These are phyloP conservation scores for Himalopsyche phryganea DNA, from an alignment of 1,140 invertebrate genomes.

Conservation along the genomic window DNA sequence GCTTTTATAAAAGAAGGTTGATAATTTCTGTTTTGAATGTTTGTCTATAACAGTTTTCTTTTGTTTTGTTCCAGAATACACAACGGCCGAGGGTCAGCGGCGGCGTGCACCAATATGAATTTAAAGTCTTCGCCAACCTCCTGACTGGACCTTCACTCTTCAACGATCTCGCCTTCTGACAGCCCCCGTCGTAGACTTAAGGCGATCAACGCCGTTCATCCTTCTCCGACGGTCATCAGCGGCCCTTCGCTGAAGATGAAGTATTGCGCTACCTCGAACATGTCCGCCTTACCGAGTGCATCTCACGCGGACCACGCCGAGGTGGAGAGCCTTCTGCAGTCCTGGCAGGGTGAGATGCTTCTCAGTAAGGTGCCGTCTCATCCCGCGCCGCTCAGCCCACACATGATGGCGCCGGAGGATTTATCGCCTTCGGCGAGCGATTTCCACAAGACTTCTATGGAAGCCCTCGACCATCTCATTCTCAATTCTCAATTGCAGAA, in stretches of 20 bases:
- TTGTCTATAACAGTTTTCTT: constrained; percentile 7
- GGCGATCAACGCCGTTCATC: neutral
- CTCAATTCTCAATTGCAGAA: constrained; percentile 57
- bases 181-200: neutral
- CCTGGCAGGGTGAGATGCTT: constrained; percentile 55
- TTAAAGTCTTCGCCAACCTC: constrained; percentile 1
- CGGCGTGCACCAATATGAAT: neutral
- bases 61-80: constrained; percentile 4
- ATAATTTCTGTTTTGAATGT: too few species aligned
- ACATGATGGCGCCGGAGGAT: constrained; percentile 8
- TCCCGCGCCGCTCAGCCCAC: constrained; percentile 16
- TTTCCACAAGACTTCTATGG: constrained; percentile 53
- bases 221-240: neutral
- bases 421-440: constrained; percentile 40
- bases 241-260: constrained; percentile 40
- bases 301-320: constrained; percentile 36
- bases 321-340: constrained; percentile 55
- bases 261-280: constrained; percentile 44
- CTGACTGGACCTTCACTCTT: neutral
- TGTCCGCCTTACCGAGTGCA: constrained; percentile 31
- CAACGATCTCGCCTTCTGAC: neutral
- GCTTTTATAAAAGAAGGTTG: too few species aligned
- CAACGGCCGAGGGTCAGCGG: neutral
- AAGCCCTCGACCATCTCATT: constrained; percentile 62
- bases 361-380: constrained; percentile 22